Evolutionary conservation across 2,113 vertebrate species (phyloP).

Genomic region (Cryptomyrus ogoouensis): DNA sequence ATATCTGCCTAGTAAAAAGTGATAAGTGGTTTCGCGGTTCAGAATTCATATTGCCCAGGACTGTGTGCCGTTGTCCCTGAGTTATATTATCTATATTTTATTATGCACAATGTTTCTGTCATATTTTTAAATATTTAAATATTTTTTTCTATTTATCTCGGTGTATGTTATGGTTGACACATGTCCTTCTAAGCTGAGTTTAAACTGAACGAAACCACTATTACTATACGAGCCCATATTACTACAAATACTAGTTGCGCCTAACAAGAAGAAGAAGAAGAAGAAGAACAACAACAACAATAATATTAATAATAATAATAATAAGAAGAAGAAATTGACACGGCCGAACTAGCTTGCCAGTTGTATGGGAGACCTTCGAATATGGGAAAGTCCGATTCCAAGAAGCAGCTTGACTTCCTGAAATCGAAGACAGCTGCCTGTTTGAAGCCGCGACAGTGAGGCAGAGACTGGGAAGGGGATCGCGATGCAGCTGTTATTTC

Average conservation of each 20-base stretch:
- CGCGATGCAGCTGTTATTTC: conserved; percentile 18
- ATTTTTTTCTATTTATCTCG: background rate
- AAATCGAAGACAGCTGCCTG: conserved; percentile 14
- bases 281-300: background rate
- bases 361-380: background rate
- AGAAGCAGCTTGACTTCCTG: conserved; percentile 19
- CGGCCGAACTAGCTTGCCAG: background rate
- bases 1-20: background rate
- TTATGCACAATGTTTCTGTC: background rate
- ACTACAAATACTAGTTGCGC: background rate
- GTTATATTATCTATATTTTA: background rate
- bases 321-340: background rate
- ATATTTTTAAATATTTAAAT: background rate
- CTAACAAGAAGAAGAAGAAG: background rate
- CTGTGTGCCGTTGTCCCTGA: background rate
- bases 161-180: background rate
- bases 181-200: background rate
- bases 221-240: background rate
- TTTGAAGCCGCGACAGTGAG: background rate
- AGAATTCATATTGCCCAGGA: background rate
- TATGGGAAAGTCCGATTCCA: background rate
- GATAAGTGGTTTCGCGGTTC: background rate
- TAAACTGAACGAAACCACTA: background rate
- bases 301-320: background rate
- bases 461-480: background rate